Evolutionary conservation across 2,888 invertebrate genomes (phyloP), one percentile per base, ranked within the genome.

Genomic region (Oscheius sp.): DNA sequence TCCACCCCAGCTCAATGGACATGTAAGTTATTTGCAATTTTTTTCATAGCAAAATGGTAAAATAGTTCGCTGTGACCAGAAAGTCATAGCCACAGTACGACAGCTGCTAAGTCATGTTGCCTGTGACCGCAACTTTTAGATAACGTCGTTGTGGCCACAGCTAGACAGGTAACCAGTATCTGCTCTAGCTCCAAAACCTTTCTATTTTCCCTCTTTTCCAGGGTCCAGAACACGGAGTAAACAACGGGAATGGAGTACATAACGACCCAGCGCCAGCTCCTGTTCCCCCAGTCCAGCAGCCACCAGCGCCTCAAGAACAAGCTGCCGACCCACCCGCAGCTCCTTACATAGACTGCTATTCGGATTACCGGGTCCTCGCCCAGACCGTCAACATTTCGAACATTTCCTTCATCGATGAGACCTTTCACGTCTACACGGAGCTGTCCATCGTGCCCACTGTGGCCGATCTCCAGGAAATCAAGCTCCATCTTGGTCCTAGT

Each of bases 361-460:
- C 78, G 2, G 74, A 78, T 11, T 76, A 70, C 59, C 75, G 82
- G 29, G 74, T 80, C 10, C 71, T 84, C 5, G 75, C 80, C 1
- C 80, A 80, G 70, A 75, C 50, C 3, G 75, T 75, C n/a, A 51
- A 66, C n/a, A 79, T 82, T 11, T 73, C 74, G 0, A 73, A 80
- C 32, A 51, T 83, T 11, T 75, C 71, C 47, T 59, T 83, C 29
- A 13, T 57, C 32, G 58, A 37, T 0, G 62, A 71, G 55, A 57
- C 74, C 2, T 83, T 83, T 65, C 32, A 75, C 35, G 84, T 88
- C 7, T 81, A 71, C 53, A 86, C 88, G 1, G 86, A 87, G 60
- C 71, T 88, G 9, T 75, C 81, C 0, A 55, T 87, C 7, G 63
- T 85, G 10, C 82, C 85, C 7, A 62, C 79, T 37, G 77, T 78